Conservation (phyloP, 2,113 vertebrate genomes). For the Nanorana parkeri region DNA sequence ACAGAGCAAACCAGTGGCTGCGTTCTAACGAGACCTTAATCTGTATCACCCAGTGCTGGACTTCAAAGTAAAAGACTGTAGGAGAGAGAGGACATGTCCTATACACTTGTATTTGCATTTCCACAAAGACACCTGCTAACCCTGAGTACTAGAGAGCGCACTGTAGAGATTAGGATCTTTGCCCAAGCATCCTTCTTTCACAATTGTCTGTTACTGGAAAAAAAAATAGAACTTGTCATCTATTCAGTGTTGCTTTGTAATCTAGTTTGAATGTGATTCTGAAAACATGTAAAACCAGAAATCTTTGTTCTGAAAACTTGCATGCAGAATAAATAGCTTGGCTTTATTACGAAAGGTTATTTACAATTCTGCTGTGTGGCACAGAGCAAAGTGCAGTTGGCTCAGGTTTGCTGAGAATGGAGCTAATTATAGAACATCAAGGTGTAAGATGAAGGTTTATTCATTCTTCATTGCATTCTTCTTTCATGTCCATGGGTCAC, state of each 20-base stretch:
- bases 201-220: not conserved
- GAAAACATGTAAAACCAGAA: not conserved
- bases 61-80: no score
- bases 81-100: no score
- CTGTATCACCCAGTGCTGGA: no score
- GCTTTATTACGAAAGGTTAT: slow-evolving; percentile 2
- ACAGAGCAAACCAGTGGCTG: no score
- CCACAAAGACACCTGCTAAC: no score
- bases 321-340: not conserved
- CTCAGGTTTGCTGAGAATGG: not conserved
- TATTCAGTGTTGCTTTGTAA: not conserved
- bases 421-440: slow-evolving; percentile 33
- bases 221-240: no score
- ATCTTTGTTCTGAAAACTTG: not conserved
- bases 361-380: slow-evolving; percentile 38
- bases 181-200: no score
- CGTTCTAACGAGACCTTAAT: no score
- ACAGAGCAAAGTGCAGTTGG: slow-evolving; percentile 25
- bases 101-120: no score
- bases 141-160: no score
- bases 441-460: slow-evolving; percentile 11
- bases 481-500: not conserved
- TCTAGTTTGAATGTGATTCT: not conserved
- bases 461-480: no score
- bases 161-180: no score